Percentiles rank a stretch among this genome's conserved stretches.
These are phyloP conservation scores for Phacellophora camtschatica DNA, from an alignment of 30 jellyfish, hydroid and myxozoan genomes.

Conservation along the genomic window DNA sequence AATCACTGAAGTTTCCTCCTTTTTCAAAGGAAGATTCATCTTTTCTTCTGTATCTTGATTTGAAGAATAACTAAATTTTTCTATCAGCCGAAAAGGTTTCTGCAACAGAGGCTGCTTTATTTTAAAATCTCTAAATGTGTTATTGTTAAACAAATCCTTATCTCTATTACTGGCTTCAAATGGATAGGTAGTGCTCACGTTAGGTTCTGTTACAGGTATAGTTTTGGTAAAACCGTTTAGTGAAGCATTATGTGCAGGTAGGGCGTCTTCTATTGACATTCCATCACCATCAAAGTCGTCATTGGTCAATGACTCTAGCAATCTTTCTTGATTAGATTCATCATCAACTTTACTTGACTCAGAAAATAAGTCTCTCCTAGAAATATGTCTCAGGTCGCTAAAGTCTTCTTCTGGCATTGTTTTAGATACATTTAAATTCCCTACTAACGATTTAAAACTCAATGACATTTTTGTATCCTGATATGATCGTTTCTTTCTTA, in stretches of 20 bases:
- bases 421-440: too few species aligned
- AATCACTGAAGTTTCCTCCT: not conserved
- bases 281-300: conserved; percentile 69
- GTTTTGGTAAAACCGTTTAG: not conserved
- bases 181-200: not conserved
- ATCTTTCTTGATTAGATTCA: conserved; percentile 24
- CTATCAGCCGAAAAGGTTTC: conserved; percentile 50
- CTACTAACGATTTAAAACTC: too few species aligned
- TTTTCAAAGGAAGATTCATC: conserved; percentile 43
- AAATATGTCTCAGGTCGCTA: not conserved
- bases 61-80: conserved; percentile 48
- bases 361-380: conserved; percentile 29
- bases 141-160: not conserved
- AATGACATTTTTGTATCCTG: too few species aligned
- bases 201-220: conserved; percentile 24
- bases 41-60: conserved; percentile 28
- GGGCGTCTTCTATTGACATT: not conserved
- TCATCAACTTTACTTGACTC: conserved; percentile 27
- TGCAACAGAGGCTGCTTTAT: not conserved
- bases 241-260: not conserved
- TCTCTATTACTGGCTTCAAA: not conserved
- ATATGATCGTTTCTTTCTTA: conserved; percentile 33
- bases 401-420: not conserved
- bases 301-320: conserved; percentile 46
- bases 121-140: not conserved